A percentile compares a stretch with the other conserved stretches of the same genome.
Evolutionary conservation across 2,113 vertebrate genomes (phyloP).

Genomic region (Pseudorasbora parva): DNA sequence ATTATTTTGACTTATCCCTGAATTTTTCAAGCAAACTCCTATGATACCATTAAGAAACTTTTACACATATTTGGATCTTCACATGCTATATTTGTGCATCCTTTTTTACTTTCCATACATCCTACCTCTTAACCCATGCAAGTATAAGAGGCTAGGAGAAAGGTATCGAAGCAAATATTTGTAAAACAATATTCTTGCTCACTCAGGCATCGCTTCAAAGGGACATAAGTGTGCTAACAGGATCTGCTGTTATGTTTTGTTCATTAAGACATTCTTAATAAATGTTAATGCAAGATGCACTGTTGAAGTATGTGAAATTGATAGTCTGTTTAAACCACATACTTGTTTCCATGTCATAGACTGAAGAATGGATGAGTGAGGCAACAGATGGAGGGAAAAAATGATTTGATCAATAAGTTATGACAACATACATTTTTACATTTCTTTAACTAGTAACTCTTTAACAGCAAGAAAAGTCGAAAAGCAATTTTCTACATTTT

Average conservation of each 20-base stretch:
- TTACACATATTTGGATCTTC: background rate
- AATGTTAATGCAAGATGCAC: constrained; percentile 12
- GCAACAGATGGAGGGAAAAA: no score
- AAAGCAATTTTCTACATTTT: no score
- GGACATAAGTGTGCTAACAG: background rate
- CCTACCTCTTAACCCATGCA: background rate
- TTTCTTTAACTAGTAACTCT: no score
- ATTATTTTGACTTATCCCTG: no score
- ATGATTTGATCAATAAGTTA: no score
- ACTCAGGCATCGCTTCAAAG: background rate
- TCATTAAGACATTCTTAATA: background rate
- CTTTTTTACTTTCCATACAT: background rate
- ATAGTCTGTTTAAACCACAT: background rate
- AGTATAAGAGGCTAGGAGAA: background rate
- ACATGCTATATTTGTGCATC: background rate
- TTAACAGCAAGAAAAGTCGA: no score
- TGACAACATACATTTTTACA: no score
- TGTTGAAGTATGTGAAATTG: background rate
- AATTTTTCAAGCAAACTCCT: no score
- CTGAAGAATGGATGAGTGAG: background rate
- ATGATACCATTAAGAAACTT: background rate
- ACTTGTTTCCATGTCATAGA: background rate
- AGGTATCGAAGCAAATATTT: background rate
- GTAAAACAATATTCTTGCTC: constrained; percentile 8
- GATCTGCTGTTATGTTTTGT: constrained; percentile 6